A percentile compares a stretch with the other conserved stretches of the same genome.
Conservation (phyloP, 2,888 invertebrate species). For the Caenorhabditis imperialis region DNA sequence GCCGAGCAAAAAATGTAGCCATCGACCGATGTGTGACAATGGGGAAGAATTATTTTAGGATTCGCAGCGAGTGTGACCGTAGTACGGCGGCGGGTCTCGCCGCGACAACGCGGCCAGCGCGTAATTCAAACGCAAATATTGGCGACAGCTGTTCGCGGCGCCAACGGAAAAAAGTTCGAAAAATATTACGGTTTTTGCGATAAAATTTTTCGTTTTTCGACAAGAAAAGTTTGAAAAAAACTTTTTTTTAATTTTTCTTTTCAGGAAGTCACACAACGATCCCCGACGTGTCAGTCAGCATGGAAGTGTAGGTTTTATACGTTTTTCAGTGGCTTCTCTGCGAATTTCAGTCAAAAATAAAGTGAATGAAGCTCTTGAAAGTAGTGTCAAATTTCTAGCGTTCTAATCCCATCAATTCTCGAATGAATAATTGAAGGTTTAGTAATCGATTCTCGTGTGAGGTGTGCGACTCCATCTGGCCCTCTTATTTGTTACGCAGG, state of each 20-base stretch:
- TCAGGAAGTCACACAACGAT: no score
- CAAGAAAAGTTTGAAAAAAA: not conserved
- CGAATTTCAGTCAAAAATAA: no score
- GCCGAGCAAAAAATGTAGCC: constrained; percentile 3
- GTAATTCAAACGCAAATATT: constrained; percentile 30
- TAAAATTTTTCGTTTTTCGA: constrained; percentile 3
- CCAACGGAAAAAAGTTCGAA: not conserved
- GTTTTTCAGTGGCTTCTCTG: no score
- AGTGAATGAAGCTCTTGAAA: no score
- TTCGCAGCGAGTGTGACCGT: constrained; percentile 12
- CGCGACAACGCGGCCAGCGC: constrained; percentile 38
- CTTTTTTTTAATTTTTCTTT: not conserved
- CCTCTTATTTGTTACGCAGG: constrained; percentile 33
- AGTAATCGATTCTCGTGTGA: not conserved
- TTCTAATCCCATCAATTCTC: not conserved
- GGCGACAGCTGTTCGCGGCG: not conserved
- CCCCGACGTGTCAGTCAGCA: no score
- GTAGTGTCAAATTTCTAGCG: not conserved
- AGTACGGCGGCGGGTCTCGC: constrained; percentile 41
- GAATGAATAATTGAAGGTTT: not conserved
- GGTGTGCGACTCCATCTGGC: constrained; percentile 32
- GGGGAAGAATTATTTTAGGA: constrained; percentile 25
- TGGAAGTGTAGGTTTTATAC: no score
- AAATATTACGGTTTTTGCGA: no score
- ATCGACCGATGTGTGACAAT: not conserved